Base-by-base conservation (phyloP, 92 coral and sea anemone genomes). In the Zoanthus solanderi region DNA sequence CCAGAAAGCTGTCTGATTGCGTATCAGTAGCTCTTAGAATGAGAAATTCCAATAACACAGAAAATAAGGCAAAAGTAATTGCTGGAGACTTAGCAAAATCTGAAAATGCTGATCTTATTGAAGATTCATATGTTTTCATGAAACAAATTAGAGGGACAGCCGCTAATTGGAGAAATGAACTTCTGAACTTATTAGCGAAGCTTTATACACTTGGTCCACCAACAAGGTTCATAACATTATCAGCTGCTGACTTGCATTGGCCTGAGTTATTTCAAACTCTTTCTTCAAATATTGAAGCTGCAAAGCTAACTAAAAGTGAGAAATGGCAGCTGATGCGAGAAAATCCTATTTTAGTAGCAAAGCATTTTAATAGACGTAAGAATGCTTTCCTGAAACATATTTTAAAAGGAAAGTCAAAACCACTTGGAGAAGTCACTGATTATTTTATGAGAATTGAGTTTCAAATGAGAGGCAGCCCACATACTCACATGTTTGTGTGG, bases 401-500 rank as follows among this genome's bases (percentile, higher is more conserved):
- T 18, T 47, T 89, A 23, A 76, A 84, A 29, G 92, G 92, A 75
- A 89, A 89, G 52, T 78, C 78, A 44, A 84, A 89, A 47, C 86
- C 92, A 65, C 78, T 84, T 46, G 56, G 56, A 50, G 56, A 50
- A 50, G 11, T 50, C 56, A 50, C 56, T 50, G 56, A 50, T 50
- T 50, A 50, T 50, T 50, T 50, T 50, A 50, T 50, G 56, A 50
- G 56, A 50, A 50, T 50, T 50, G 56, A 50, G 92, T 90, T 85
- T 76, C 90, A 90, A 78, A 57, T 85, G 81, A 72, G 90, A 76
- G 92, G 92, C 52, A 85, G 89, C 76, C 92, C 89, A 47, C 92
- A 90, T 57, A 85, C 79, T 57, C 92, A 90, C 75, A 90, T 90
- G 87, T 85, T 90, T 85, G 60, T 86, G 15, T 90, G 92, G 92